phyloP scores from a whole-genome alignment of 37 sponge, comb jelly and placozoan species.

The Lycopodina hypogea region DNA sequence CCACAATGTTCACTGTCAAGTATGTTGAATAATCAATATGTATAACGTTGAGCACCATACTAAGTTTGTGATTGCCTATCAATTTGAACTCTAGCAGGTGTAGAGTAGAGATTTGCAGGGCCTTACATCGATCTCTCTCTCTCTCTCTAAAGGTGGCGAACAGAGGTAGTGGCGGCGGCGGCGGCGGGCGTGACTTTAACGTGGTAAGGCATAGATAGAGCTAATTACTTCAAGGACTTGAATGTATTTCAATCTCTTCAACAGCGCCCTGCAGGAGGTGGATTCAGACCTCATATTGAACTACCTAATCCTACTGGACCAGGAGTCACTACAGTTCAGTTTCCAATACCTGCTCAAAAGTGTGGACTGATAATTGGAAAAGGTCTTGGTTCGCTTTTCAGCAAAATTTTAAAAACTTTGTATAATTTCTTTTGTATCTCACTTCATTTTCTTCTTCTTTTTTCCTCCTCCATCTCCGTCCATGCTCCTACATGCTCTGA shows the following conservation, averaged over 20 bases:
- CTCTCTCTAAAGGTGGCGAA: neutral
- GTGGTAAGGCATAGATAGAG: neutral
- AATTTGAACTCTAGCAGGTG: too few species aligned
- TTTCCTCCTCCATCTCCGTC: neutral
- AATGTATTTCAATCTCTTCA: neutral
- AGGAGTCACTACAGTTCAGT: conserved; percentile 57
- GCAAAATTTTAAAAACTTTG: too few species aligned
- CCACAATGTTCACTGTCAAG: too few species aligned
- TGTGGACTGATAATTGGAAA: conserved; percentile 97
- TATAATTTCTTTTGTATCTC: neutral
- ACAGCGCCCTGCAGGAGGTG: conserved; percentile 3
- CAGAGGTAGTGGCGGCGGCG: neutral
- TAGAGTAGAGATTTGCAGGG: too few species aligned
- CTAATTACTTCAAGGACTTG: conserved; percentile 1
- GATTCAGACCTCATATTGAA: conserved; percentile 44
- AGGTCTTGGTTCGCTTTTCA: conserved; percentile 72
- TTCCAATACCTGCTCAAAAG: conserved; percentile 75
- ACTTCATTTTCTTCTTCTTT: neutral
- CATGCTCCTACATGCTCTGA: too few species aligned
- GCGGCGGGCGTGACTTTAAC: neutral
- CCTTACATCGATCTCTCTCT: neutral
- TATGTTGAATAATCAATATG: too few species aligned
- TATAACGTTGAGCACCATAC: too few species aligned
- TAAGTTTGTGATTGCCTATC: too few species aligned
- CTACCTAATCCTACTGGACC: conserved; percentile 71